These are phyloP conservation scores for Cephonodes hylas DNA, from an alignment of 2,888 invertebrate genomes.

Conservation along the genomic window DNA sequence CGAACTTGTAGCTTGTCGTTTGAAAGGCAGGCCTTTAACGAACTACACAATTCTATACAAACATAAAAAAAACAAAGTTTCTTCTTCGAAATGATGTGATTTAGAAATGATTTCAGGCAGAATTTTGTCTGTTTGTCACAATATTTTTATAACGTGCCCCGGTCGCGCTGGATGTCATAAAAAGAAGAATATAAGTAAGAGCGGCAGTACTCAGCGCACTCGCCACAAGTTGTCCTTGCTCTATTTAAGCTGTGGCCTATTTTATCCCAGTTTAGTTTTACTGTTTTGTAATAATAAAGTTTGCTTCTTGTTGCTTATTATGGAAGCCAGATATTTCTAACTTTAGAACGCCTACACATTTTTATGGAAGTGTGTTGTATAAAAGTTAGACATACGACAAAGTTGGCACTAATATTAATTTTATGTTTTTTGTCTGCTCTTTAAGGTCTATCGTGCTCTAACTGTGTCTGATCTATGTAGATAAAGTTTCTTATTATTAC, in stretches of 20 bases:
- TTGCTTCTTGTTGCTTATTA: background rate
- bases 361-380: too few species aligned
- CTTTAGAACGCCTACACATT: too few species aligned
- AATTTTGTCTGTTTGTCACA: background rate
- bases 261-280: conserved; percentile 3
- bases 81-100: conserved; percentile 2
- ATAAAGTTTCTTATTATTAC: too few species aligned
- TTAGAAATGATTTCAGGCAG: background rate
- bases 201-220: background rate
- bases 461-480: too few species aligned
- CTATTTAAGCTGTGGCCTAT: conserved; percentile 1
- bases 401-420: too few species aligned
- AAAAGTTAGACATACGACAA: too few species aligned
- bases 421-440: too few species aligned
- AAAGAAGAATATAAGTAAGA: conserved; percentile 5
- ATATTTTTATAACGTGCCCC: background rate
- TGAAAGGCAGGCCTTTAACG: too few species aligned
- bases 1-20: too few species aligned
- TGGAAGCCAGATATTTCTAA: background rate
- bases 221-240: conserved; percentile 1
- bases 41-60: too few species aligned
- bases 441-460: too few species aligned
- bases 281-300: conserved; percentile 1
- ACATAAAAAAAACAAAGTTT: too few species aligned
- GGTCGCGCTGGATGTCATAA: background rate